Conservation (phyloP, 2,797 vertebrate species). For the Pseudochaenichthys georgianus region DNA sequence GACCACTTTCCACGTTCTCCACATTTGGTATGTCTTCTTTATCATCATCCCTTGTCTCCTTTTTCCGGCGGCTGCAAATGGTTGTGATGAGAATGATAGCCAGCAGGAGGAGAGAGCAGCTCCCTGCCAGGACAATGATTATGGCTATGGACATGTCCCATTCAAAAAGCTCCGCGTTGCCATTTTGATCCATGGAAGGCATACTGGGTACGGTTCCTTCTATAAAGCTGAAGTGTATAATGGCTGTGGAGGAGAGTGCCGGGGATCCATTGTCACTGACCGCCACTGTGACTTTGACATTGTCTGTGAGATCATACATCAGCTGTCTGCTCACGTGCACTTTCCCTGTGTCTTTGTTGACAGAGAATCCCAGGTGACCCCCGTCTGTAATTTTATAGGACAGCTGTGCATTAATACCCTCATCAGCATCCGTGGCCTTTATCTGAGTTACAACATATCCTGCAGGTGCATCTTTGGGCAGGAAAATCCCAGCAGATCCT, state of each 20-base stretch:
- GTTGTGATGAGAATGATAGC: slow-evolving; percentile 95
- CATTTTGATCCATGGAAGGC: slow-evolving; percentile 83
- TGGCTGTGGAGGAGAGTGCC: slow-evolving; percentile 88
- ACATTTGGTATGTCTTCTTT: slow-evolving; percentile 86
- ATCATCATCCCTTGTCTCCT: slow-evolving; percentile 87
- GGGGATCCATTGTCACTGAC: slow-evolving; percentile 91
- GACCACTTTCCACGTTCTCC: slow-evolving; percentile 86
- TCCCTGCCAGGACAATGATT: slow-evolving; percentile 93
- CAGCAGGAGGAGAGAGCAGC: slow-evolving; percentile 93
- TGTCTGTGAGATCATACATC: slow-evolving; percentile 88
- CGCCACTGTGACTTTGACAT: slow-evolving; percentile 87
- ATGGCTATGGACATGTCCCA: slow-evolving; percentile 95
- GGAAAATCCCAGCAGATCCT: slow-evolving; percentile 89
- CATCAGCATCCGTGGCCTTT: slow-evolving; percentile 92
- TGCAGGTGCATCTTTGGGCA: slow-evolving; percentile 89
- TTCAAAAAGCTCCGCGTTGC: slow-evolving; percentile 82
- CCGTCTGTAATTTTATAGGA: slow-evolving; percentile 89
- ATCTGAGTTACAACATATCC: slow-evolving; percentile 92
- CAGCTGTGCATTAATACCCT: slow-evolving; percentile 91
- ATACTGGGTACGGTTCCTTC: slow-evolving; percentile 85
- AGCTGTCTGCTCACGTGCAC: slow-evolving; percentile 89
- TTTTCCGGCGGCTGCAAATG: slow-evolving; percentile 92
- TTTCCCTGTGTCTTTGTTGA: slow-evolving; percentile 91
- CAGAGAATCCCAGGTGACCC: slow-evolving; percentile 88
- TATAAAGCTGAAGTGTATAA: slow-evolving; percentile 89